These are phyloP conservation scores for Acomys russatus DNA, from an alignment of 2,797 vertebrate species.

Conservation along the genomic window DNA sequence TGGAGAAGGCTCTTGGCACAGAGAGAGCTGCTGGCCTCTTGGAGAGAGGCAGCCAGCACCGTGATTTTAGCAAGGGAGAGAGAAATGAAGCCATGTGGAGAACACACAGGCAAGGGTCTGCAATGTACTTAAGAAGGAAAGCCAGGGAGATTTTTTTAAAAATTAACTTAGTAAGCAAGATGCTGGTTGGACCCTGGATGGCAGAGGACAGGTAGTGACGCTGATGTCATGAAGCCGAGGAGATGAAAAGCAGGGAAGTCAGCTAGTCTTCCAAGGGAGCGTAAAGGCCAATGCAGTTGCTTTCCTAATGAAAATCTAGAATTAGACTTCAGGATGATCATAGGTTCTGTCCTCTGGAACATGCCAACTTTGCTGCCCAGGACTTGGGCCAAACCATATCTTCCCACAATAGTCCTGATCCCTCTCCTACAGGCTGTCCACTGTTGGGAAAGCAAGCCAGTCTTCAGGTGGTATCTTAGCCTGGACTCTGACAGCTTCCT, in stretches of 20 bases:
- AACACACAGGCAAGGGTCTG: slow-evolving; percentile 68
- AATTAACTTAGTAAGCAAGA: not conserved
- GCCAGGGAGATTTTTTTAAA: slow-evolving; percentile 52
- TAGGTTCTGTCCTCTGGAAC: slow-evolving; percentile 65
- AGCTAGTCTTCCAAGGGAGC: slow-evolving; percentile 65
- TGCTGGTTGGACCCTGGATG: slow-evolving; percentile 19
- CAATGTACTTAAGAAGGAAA: slow-evolving; percentile 58
- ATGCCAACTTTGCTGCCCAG: slow-evolving; percentile 63
- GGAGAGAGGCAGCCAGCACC: not conserved
- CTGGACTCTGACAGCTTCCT: not conserved
- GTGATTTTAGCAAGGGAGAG: slow-evolving; percentile 37
- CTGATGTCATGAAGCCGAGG: not conserved
- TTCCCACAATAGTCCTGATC: slow-evolving; percentile 32
- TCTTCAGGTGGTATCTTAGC: not conserved
- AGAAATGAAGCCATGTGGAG: not conserved
- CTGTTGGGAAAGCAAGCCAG: not conserved
- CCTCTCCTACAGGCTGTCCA: not conserved
- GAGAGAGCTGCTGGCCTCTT: not conserved
- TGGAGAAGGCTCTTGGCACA: not conserved
- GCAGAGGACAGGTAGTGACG: not conserved
- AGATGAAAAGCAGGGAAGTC: slow-evolving; percentile 36
- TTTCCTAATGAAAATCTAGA: slow-evolving; percentile 72
- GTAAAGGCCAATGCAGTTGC: slow-evolving; percentile 42
- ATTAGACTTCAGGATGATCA: slow-evolving; percentile 68
- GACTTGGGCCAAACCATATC: slow-evolving; percentile 57